phyloP scores from a whole-genome alignment of 2,113 vertebrate genomes.

The Ornithorhynchus anatinus region DNA sequence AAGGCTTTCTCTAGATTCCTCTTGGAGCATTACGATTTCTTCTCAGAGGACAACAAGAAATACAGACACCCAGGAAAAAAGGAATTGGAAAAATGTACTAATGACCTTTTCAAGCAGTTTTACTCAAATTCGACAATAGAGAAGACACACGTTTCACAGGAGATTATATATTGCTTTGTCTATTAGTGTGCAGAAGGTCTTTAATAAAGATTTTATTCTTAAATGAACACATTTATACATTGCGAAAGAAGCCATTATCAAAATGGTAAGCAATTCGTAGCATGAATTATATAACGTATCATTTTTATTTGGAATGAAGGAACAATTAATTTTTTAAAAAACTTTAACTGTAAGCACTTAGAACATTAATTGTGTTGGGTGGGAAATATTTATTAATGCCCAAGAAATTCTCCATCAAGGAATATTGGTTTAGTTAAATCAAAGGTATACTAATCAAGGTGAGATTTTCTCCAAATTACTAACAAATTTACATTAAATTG shows the following conservation, averaged over 20 bases:
- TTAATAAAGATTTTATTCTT: conserved; percentile 15
- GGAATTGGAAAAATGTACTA: background rate
- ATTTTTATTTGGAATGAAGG: conserved; percentile 56
- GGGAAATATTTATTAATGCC: conserved; percentile 50
- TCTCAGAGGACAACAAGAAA: background rate
- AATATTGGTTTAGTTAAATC: conserved; percentile 37
- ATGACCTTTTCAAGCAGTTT: background rate
- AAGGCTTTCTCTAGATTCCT: background rate
- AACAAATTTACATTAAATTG: conserved; percentile 61
- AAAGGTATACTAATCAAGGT: conserved; percentile 35
- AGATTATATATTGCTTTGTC: background rate
- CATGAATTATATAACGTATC: conserved; percentile 43
- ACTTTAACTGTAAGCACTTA: conserved; percentile 35
- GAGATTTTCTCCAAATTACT: conserved; percentile 44
- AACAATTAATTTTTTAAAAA: conserved; percentile 49
- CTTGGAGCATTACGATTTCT: background rate
- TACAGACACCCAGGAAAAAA: background rate
- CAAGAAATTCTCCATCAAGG: conserved; percentile 50
- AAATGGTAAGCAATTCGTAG: conserved; percentile 30
- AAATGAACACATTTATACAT: conserved; percentile 27
- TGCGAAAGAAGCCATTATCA: conserved; percentile 37
- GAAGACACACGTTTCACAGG: background rate
- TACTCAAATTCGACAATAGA: background rate
- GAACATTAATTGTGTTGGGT: conserved; percentile 34
- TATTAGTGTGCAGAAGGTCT: background rate